Evolutionary conservation across 2,113 vertebrate species (phyloP), one percentile per base, ranked within the genome.

Genomic region (Leptodactylus fuscus): DNA sequence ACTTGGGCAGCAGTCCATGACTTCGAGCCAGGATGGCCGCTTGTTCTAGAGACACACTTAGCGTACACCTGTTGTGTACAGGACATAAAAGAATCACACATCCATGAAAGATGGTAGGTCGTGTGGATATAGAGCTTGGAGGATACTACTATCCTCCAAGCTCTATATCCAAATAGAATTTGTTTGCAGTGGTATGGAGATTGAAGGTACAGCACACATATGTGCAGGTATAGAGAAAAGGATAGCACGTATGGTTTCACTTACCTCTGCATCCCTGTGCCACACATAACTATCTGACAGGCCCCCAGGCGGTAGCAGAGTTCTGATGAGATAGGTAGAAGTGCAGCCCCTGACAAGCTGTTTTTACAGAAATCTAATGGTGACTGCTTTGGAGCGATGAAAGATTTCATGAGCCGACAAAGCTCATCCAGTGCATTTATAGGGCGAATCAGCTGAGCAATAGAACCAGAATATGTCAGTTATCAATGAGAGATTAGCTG

Each of bases 401-500:
- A 96, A 13, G 95, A 95, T 91, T 99, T 98, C 96, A 98, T 95
- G 55, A 99, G 93, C 46, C 97, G 95, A 87, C 96, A 98, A 2
- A 99, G 97, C 90, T 99, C 97, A 0, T 99, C 98, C 95, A 99
- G 92, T 0, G 98, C 97, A 81, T 98, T 99, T 87, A 99, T 97
- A 67, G 98, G 98, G 24, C 98, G 96, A 82, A 99, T 96, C 46
- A 99, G 94, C 98, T 99, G 87, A 3, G 81, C 32, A 67, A 71
- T 22, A 29, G 46, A 18, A 24, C 24, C 27, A 36, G 77, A 1
- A 0, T n/a, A n/a, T n/a, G n/a, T n/a, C n/a, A 80, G 12, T 27
- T 12, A 29, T 62, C 4, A 11, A 44, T 55, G 29, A 32, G 46
- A 48, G 1, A 5, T 10, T 11, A 58, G 1, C 9, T 0, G n/a